A percentile compares a stretch with the other conserved stretches of the same genome.
Conservation (phyloP, 2,888 invertebrate species). For the Phytoseiulus persimilis region DNA sequence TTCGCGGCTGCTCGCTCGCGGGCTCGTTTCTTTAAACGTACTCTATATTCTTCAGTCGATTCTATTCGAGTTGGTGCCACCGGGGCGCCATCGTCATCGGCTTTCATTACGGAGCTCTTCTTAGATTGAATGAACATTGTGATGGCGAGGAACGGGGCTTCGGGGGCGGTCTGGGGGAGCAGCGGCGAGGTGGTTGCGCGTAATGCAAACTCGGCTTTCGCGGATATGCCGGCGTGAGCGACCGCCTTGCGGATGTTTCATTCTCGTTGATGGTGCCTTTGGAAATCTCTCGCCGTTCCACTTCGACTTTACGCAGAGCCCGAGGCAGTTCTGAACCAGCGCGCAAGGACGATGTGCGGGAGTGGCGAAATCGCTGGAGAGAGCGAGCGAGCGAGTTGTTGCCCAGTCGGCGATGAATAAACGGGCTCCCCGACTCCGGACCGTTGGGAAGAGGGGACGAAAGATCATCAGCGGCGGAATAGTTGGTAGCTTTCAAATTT, state of each 20-base stretch:
- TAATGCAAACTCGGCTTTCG: not conserved
- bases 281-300: not conserved
- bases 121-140: not conserved
- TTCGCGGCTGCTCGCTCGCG: not conserved
- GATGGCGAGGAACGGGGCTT: not conserved
- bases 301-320: not conserved
- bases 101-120: not conserved
- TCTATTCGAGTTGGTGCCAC: not conserved
- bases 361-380: too few relatives aligned
- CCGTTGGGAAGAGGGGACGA: not conserved
- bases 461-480: constrained; percentile 30
- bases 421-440: not conserved
- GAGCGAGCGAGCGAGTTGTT: not conserved
- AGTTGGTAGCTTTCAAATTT: constrained; percentile 37
- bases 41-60: not conserved
- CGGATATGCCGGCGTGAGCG: not conserved
- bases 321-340: not conserved
- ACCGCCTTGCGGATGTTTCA: too few relatives aligned
- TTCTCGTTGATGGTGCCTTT: not conserved
- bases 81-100: too few relatives aligned
- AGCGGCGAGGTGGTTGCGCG: not conserved
- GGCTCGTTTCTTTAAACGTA: not conserved
- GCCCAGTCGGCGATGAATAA: not conserved
- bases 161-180: not conserved
- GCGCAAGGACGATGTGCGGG: not conserved